Base-by-base conservation (phyloP, 2,113 vertebrate species). In the Electrona antarctica region DNA sequence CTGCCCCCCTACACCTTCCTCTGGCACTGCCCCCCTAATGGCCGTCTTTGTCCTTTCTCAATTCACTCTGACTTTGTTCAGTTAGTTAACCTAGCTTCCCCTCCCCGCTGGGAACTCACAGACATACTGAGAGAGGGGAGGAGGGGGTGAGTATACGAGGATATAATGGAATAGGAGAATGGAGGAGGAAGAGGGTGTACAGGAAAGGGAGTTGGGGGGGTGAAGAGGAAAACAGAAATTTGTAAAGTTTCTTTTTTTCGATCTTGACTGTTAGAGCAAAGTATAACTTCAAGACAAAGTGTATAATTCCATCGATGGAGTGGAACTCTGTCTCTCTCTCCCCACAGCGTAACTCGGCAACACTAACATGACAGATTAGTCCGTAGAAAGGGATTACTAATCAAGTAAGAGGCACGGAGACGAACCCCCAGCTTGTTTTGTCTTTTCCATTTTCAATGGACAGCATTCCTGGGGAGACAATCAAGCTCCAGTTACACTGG, bases 1-100 rank as follows among this genome's bases (percentile, higher is more conserved):
- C 90, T 91, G 90, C 92, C 62, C 70, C 48, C 7, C 45, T 87
- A 81, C 92, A 94, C 87, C 89, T 93, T 86, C 90, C 86, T 85
- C 87, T 90, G 89, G 89, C 88, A 86, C 89, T 82, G 91, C 93
- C 92, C 52, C 91, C 87, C 82, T 92, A 85, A 87, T 85, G 89
- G 92, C 89, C 76, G 92, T 91, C 87, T 93, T 92, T 93, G 94
- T 94, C 91, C 94, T 91, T 88, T 90, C 92, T 91, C 93, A 89
- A 90, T 94, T 95, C 93, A 91, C 93, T 93, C 92, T 92, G 94
- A 95, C 93, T 94, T 94, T 95, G 93, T 95, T 94, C 95, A 95
- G 94, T 96, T 96, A 96, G 92, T 93, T 92, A 95, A 94, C 93
- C 92, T 93, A 88, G 94, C 96, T 97, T 97, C 95, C 96, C 93